Evolutionary conservation across 1,140 invertebrate species (phyloP), one percentile per base, ranked within the genome.

Genomic region (Drosophila ficusphila): DNA sequence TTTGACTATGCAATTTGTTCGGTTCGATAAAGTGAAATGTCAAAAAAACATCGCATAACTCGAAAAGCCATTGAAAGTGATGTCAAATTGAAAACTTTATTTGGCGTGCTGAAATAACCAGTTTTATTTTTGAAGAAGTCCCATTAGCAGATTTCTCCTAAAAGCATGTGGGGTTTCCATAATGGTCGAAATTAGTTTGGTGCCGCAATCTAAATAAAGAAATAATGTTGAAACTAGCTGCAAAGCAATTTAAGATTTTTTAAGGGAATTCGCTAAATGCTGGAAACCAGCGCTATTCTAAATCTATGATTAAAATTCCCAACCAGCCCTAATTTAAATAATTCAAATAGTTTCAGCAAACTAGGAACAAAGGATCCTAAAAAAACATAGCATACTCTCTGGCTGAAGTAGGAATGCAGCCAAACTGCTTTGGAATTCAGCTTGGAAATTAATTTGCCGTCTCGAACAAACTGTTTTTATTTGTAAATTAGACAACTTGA

Each of bases 401-500:
- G 46, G 76, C 49, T 16, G 23, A n/a, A 7, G 12, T 8, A 7
- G 53, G 38, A 60, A 62, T 60, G 58, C 58, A 62, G 11, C 19
- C 23, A 16, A 56, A 29, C 14, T 33, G 38, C 12, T 42, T 39
- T 56, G 36, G 27, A 27, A 58, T 64, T 60, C 52, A 8, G 25
- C 14, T 29, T 34, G 56, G 39, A 23, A 58, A 64, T 61, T 64
- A 34, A 64, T 61, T 64, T 47, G 14, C 27, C 29, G 16, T 18
- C 8, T 29, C 21, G 46, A 57, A 58, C 38, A 67, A 58, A 58
- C 44, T 68, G 53, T 76, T 65, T 78, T 58, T 49, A 67, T 68
- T 68, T 52, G 64, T 68, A 68, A 68, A 68, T 68, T 68, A 68
- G 64, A 52, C 44, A 67, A 68, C 33, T 70, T 70, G 27, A 56